These are phyloP conservation scores for Dasypus novemcinctus DNA, from an alignment of 2,113 vertebrate genomes.

Conservation along the genomic window DNA sequence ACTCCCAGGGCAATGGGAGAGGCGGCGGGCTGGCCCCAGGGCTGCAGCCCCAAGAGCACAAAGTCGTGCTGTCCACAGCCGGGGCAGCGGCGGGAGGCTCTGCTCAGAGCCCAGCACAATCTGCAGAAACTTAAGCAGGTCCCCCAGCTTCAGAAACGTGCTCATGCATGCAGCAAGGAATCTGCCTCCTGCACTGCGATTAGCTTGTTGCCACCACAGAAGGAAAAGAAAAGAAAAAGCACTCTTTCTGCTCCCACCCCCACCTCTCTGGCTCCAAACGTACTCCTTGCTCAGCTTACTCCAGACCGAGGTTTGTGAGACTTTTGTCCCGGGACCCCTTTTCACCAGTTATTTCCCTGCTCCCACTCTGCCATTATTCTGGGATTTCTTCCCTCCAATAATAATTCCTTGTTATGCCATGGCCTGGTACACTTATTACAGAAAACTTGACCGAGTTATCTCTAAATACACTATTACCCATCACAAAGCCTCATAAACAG, in stretches of 20 bases:
- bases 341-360: neutral
- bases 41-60: neutral
- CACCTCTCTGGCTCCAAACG: neutral
- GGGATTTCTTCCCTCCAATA: neutral
- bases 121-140: neutral
- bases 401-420: neutral
- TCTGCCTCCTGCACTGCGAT: neutral
- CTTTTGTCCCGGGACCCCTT: neutral
- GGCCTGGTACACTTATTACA: neutral
- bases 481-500: neutral
- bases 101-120: neutral
- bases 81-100: neutral
- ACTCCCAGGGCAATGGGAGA: fast-evolving
- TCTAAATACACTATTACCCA: neutral
- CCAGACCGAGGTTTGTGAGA: neutral
- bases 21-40: neutral
- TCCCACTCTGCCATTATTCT: neutral
- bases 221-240: neutral
- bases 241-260: neutral
- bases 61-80: neutral
- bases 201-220: neutral
- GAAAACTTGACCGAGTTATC: neutral
- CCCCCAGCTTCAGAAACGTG: neutral
- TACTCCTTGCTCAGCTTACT: neutral
- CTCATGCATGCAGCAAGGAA: no score